Evolutionary conservation across 2,888 invertebrate species (phyloP).

Genomic region (Polietes domitor): DNA sequence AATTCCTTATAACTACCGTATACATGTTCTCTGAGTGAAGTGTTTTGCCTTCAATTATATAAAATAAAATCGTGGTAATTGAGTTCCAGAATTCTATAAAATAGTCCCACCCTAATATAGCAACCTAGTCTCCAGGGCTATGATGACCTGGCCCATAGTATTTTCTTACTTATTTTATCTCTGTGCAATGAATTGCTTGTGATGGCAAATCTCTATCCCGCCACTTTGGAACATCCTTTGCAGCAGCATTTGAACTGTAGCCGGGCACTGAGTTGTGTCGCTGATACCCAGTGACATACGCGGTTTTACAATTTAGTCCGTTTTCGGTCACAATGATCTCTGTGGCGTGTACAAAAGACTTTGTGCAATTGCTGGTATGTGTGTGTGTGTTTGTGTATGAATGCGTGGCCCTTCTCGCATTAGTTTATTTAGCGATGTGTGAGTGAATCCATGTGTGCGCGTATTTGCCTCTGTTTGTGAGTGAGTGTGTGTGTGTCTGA

Average conservation of each 20-base stretch:
- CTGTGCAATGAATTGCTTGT: no score
- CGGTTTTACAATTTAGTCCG: conserved; percentile 17
- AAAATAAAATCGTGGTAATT: no score
- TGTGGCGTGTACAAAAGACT: not conserved
- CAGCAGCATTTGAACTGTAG: not conserved
- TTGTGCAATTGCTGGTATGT: not conserved
- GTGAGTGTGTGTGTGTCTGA: not conserved
- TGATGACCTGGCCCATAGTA: no score
- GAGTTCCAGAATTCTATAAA: no score
- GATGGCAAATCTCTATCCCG: not conserved
- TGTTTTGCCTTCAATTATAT: no score
- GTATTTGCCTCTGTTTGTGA: not conserved
- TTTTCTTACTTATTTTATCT: no score
- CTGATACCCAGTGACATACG: not conserved
- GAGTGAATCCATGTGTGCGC: not conserved
- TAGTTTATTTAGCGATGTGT: conserved; percentile 5
- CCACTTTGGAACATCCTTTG: not conserved
- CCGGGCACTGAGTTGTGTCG: not conserved
- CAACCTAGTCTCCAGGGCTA: no score
- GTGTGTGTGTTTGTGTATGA: not conserved
- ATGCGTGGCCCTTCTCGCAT: not conserved
- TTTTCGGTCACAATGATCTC: not conserved
- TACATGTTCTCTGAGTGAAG: no score
- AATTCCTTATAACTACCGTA: no score
- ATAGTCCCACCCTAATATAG: no score